A percentile compares a stretch with the other conserved stretches of the same genome.
Conservation (phyloP, 2,113 vertebrate species). For the Chionodraco myersi region DNA sequence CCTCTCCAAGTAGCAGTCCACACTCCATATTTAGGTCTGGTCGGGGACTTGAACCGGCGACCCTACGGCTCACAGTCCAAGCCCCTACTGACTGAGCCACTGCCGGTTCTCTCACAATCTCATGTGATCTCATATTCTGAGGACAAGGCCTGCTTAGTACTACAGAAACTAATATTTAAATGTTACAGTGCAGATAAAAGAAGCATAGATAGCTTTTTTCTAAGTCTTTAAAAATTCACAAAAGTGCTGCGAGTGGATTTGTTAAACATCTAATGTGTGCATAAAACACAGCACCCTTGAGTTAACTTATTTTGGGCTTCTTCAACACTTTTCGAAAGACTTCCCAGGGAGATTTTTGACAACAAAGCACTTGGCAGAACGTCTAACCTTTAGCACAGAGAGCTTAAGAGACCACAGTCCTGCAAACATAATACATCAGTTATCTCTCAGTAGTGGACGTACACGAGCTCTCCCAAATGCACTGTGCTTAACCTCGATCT, state of each 20-base stretch:
- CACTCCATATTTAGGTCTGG: no score
- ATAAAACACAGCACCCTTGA: not conserved
- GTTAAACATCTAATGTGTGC: not conserved
- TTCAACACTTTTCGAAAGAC: not conserved
- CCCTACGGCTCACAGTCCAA: no score
- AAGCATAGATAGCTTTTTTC: not conserved
- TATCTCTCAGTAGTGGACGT: not conserved
- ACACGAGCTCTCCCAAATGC: constrained; percentile 6
- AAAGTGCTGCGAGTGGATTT: not conserved
- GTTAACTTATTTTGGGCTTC: not conserved
- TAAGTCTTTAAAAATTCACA: not conserved
- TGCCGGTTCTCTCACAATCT: not conserved
- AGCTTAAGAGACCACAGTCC: not conserved
- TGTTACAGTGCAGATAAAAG: not conserved
- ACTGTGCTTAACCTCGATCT: constrained; percentile 15
- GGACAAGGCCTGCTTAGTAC: not conserved
- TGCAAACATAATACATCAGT: not conserved
- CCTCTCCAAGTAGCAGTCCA: no score
- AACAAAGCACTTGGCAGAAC: not conserved
- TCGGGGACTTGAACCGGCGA: no score
- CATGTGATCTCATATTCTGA: not conserved
- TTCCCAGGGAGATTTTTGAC: constrained; percentile 1
- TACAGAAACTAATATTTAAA: not conserved
- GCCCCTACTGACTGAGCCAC: no score
- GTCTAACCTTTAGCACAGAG: not conserved